phyloP scores from a whole-genome alignment of 2,888 invertebrate species.

The Kuschelorhynchus macadamiae region DNA sequence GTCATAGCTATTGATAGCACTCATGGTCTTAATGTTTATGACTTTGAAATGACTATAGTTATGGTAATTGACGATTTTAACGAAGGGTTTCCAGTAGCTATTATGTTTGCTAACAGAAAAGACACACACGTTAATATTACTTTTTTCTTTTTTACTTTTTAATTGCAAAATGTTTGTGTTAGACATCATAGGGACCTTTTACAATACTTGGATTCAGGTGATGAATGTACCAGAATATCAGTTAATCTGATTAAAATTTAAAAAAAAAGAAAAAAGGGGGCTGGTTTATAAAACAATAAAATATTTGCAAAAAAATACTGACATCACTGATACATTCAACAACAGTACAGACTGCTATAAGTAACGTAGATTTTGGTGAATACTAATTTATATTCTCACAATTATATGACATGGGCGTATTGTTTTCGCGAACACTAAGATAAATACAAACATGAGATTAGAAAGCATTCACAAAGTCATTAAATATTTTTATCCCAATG shows the following conservation, averaged over 20 bases:
- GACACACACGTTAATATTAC: slow-evolving; percentile 5
- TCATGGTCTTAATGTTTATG: slow-evolving; percentile 27
- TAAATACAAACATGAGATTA: slow-evolving; percentile 5
- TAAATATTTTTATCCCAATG: slow-evolving; percentile 17
- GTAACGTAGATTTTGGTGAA: slow-evolving; percentile 9
- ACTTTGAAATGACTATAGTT: slow-evolving; percentile 20
- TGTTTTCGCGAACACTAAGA: not conserved
- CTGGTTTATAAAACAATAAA: slow-evolving; percentile 10
- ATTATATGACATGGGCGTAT: slow-evolving; percentile 8
- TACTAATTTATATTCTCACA: not conserved
- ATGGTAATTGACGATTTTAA: slow-evolving; percentile 10
- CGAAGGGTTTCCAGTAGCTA: slow-evolving; percentile 10
- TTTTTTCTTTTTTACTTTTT: not conserved
- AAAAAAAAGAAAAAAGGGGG: not conserved
- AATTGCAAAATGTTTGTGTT: slow-evolving; percentile 9
- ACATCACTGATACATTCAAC: not conserved
- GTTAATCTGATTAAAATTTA: not conserved
- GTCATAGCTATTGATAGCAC: slow-evolving; percentile 27
- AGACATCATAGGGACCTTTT: slow-evolving; percentile 4
- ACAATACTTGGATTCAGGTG: slow-evolving; percentile 4
- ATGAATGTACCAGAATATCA: slow-evolving; percentile 4
- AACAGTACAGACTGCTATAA: slow-evolving; percentile 1
- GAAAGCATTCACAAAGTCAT: slow-evolving; percentile 12
- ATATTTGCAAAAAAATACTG: slow-evolving; percentile 8
- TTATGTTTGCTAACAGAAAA: slow-evolving; percentile 11